Evolutionary conservation across 2,888 invertebrate genomes (phyloP).

Genomic region (Drosophila barbarae): DNA sequence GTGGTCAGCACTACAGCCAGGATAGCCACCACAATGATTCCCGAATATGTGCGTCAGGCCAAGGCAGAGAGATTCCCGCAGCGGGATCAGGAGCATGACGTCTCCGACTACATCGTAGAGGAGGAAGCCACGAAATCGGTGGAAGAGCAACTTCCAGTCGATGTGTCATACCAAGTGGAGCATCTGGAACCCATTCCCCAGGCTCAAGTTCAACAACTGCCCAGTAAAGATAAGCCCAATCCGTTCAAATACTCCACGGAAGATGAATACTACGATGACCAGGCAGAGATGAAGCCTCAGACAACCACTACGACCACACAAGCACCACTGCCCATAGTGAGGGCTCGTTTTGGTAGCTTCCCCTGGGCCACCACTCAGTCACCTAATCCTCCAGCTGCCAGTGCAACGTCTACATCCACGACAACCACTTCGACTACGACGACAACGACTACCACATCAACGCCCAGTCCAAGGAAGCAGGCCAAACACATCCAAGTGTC

Average conservation of each 20-base stretch:
- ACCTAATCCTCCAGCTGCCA: constrained; percentile 15
- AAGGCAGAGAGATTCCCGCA: constrained; percentile 60
- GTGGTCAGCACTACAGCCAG: constrained; percentile 28
- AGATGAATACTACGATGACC: constrained; percentile 74
- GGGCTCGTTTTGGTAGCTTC: constrained; percentile 46
- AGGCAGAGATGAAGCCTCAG: constrained; percentile 23
- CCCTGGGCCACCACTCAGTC: constrained; percentile 36
- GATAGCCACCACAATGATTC: constrained; percentile 66
- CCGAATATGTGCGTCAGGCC: constrained; percentile 74
- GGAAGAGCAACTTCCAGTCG: constrained; percentile 13
- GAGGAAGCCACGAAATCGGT: constrained; percentile 51
- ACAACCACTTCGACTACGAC: constrained; percentile 47
- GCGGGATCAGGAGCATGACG: constrained; percentile 21
- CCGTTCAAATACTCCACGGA: constrained; percentile 61
- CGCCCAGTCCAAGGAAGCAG: constrained; percentile 65
- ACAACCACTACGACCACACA: constrained; percentile 24
- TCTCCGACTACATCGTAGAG: constrained; percentile 58
- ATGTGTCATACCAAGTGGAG: constrained; percentile 41
- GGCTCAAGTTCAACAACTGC: constrained; percentile 58
- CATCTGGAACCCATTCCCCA: constrained; percentile 52
- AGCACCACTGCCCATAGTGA: constrained; percentile 37
- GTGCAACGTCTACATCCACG: constrained; percentile 25
- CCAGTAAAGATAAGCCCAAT: constrained; percentile 38
- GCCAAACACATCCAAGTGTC: constrained; percentile 74
- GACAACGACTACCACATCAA: constrained; percentile 43